These are phyloP conservation scores for Denticeps clupeoides DNA, from an alignment of 2,797 vertebrate species.

Conservation along the genomic window DNA sequence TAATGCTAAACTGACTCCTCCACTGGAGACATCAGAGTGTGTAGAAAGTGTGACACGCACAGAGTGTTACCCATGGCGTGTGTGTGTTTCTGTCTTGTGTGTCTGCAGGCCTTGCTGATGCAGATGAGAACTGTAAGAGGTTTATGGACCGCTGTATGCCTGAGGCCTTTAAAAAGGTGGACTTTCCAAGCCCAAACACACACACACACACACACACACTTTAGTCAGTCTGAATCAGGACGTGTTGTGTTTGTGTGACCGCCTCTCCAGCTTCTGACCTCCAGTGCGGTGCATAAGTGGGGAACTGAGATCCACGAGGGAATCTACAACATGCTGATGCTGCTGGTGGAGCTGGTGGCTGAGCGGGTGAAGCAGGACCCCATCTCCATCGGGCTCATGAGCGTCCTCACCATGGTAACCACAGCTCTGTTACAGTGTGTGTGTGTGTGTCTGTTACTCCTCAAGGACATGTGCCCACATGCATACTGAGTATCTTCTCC, in stretches of 20 bases:
- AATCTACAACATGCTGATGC: constrained; percentile 98
- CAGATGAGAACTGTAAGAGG: constrained; percentile 95
- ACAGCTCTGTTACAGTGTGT: background rate
- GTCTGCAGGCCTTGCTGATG: constrained; percentile 79
- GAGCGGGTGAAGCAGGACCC: constrained; percentile 95
- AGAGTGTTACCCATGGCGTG: no score
- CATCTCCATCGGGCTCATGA: constrained; percentile 79
- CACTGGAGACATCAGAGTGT: no score
- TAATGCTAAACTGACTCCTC: no score
- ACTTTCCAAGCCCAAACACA: no score
- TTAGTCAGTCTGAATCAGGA: no score
- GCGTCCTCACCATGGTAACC: constrained; percentile 88
- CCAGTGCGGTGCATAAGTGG: constrained; percentile 97
- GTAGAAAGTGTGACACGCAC: no score
- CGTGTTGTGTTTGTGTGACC: background rate
- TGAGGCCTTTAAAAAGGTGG: constrained; percentile 98
- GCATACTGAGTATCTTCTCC: no score
- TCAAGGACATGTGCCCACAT: no score
- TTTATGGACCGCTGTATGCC: constrained; percentile 98
- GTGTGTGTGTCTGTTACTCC: background rate
- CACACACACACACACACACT: no score
- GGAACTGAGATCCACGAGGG: constrained; percentile 98
- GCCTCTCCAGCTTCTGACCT: constrained; percentile 76
- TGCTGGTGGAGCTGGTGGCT: constrained; percentile 90
- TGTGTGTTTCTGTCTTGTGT: background rate